Evolutionary conservation across 1,140 invertebrate species (phyloP), one percentile per base, ranked within the genome.

Genomic region (Lepidurus arcticus): DNA sequence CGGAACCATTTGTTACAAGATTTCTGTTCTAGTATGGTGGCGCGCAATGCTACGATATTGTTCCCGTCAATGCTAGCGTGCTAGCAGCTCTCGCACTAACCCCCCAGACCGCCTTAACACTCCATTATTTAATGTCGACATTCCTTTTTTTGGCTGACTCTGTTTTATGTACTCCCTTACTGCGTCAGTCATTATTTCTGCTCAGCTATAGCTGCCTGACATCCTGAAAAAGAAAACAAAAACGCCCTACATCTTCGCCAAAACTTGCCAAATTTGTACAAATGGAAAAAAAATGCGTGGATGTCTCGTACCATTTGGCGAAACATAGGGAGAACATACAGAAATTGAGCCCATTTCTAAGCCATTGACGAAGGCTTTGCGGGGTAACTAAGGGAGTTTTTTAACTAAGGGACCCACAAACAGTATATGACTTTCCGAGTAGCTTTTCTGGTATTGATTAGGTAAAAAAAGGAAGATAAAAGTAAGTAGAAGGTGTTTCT

Each of bases 401-500:
- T 34, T n/a, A n/a, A n/a, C n/a, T n/a, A n/a, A n/a, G 34, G 34
- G 34, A 34, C 34, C 34, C 34, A 34, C 34, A 34, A 34, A 34
- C 34, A 34, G 34, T 4, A 34, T 34, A 34, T 34, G 34, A 34
- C 34, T 34, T 34, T 34, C 34, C 34, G 34, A 34, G 34, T 34
- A 34, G 34, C 34, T 34, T 34, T 34, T 34, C 34, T 34, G 34
- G 34, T 34, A 34, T 34, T 34, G 34, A 21, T n/a, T 65, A 65
- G 53, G 53, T n/a, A 65, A 65, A 21, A 65, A 65, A n/a, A 65
- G 4, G 53, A 21, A 13, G 6, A 4, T 21, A 21, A 65, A 16
- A 65, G 21, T 65, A 65, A 65, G 53, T 65, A 21, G 53, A n/a
- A 65, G 53, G 53, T 65, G 53, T 65, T 65, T 65, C 47, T 65